Evolutionary conservation across 2,888 invertebrate genomes (phyloP).

Genomic region (Papilio gigon): DNA sequence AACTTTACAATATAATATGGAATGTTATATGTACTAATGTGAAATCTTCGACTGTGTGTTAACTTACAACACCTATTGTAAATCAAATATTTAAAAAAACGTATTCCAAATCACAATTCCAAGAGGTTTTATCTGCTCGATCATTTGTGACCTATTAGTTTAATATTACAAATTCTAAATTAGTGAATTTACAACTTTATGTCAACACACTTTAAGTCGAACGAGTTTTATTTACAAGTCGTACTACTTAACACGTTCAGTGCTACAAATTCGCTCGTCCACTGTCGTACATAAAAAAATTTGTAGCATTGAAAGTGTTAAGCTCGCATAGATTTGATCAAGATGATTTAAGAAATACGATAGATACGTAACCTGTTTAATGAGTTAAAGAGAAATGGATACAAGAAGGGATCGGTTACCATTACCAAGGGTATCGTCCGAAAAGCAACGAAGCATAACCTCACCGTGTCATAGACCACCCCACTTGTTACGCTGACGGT

Average conservation of each 20-base stretch:
- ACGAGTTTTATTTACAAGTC: background rate
- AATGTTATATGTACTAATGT: background rate
- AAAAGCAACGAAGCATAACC: constrained; percentile 71
- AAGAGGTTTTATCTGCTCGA: background rate
- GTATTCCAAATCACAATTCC: background rate
- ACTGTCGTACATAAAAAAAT: too few species aligned
- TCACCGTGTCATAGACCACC: constrained; percentile 76
- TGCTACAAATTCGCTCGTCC: too few species aligned
- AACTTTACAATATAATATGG: constrained; percentile 1
- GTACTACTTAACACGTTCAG: background rate
- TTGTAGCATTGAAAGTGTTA: background rate
- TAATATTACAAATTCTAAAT: background rate
- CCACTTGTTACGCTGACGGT: constrained; percentile 75
- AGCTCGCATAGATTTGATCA: background rate
- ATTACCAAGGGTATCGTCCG: constrained; percentile 62
- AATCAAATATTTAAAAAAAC: constrained; percentile 2
- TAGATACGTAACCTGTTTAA: background rate
- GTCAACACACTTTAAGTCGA: background rate
- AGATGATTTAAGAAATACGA: constrained; percentile 37
- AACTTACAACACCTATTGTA: background rate
- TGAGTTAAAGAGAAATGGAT: constrained; percentile 19
- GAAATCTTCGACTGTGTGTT: background rate
- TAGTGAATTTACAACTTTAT: background rate
- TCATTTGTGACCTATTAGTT: background rate
- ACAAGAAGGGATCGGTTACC: constrained; percentile 58